Conservation (phyloP, 53 echinoderm and acorn worm species). For the Paracentrotus lividus region DNA sequence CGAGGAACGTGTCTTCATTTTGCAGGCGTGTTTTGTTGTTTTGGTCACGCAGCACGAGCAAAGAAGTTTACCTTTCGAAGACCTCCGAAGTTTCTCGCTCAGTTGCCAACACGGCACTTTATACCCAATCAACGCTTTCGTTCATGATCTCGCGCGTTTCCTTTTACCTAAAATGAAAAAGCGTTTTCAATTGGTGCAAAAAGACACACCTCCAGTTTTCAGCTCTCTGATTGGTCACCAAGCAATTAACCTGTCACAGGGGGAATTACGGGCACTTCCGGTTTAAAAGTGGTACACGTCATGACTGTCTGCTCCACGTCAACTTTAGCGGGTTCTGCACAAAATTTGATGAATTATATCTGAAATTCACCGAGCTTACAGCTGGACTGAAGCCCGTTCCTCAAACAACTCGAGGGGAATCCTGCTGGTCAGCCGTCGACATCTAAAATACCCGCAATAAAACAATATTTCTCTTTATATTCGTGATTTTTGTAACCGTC, state of each 20-base stretch:
- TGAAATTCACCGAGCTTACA: constrained; percentile 47
- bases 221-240: constrained; percentile 44
- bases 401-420: neutral
- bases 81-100: constrained; percentile 54
- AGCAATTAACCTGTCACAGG: constrained; percentile 55
- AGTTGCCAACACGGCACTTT: constrained; percentile 73
- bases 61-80: neutral
- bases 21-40: too few species aligned
- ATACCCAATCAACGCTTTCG: constrained; percentile 18
- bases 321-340: constrained; percentile 14
- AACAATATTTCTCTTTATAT: neutral
- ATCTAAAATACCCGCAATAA: neutral
- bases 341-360: constrained; percentile 26
- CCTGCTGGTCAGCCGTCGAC: constrained; percentile 33
- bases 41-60: neutral
- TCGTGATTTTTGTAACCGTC: constrained; percentile 19
- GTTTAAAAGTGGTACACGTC: constrained; percentile 26
- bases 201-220: constrained; percentile 59
- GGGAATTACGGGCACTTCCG: constrained; percentile 60
- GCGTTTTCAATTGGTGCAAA: neutral
- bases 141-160: constrained; percentile 5
- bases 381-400: constrained; percentile 51
- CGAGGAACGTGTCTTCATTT: neutral
- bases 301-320: constrained; percentile 62
- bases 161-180: constrained; percentile 41